Percentiles rank a stretch among this genome's conserved stretches.
phyloP scores from a whole-genome alignment of 2,113 vertebrate species.

The Grallaria varia region DNA sequence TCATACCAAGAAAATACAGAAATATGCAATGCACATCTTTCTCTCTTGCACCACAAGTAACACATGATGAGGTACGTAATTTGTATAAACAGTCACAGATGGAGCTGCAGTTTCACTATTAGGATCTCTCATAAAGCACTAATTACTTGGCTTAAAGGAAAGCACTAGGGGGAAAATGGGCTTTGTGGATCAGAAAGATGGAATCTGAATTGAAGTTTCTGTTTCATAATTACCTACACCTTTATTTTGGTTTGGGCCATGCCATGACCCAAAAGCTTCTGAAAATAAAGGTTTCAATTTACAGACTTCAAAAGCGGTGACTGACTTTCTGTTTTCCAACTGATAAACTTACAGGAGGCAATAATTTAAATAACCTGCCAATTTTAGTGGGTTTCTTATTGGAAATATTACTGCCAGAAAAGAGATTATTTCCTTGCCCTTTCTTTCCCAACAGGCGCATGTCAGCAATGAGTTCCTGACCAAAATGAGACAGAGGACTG shows the following conservation, averaged over 20 bases:
- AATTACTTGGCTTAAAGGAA: constrained; percentile 32
- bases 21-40: neutral
- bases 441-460: neutral
- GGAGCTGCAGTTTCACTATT: constrained; percentile 34
- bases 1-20: neutral
- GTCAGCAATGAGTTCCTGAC: neutral
- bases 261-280: neutral
- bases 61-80: neutral
- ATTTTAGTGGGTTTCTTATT: neutral
- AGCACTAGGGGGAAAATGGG: neutral
- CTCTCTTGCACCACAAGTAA: neutral
- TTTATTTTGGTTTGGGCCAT: neutral
- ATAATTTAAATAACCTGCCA: neutral
- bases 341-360: neutral
- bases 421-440: neutral
- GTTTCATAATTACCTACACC: neutral
- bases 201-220: neutral
- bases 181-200: neutral
- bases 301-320: neutral
- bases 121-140: constrained; percentile 11
- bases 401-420: neutral
- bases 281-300: neutral
- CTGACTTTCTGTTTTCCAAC: neutral
- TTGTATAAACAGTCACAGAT: constrained; percentile 37
- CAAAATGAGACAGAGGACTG: neutral